Base-by-base conservation (phyloP, 2,888 invertebrate species). In the Apamea anceps region DNA sequence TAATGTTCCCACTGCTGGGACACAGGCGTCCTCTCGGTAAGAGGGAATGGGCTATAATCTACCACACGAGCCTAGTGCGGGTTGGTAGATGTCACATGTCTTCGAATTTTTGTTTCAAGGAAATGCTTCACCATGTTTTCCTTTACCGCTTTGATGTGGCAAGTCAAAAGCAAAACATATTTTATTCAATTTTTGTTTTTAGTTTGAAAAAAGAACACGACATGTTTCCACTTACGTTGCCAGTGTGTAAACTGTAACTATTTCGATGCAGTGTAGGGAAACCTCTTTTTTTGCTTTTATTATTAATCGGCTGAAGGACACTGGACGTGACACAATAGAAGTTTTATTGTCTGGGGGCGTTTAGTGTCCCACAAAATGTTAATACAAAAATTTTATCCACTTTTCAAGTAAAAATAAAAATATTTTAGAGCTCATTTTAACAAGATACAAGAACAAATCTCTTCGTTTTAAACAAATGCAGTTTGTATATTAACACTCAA, bases 401-500 rank as follows among this genome's bases (percentile, higher is more conserved):
- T 42, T 67, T 54, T 54, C 21, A 54, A 54, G 54, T 60, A 13
- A 13, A 5, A 12, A 1, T 57, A 57, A 12, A 57, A 45, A 45
- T 45, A 71, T n/a, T 54, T 54, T 54, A 5, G 10, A 37, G 0
- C 37, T 28, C 0, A 37, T 7, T 25, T 32, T 42, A 0, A 32
- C 18, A 21, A 5, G 10, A 32, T 21, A 32, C 8, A 32, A 32
- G 15, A 63, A 15, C 0, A 60, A 51, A 51, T 25, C 13, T 79
- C n/a, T n/a, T n/a, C 28, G 4, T 32, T 32, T 15, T 6, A 42
- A 42, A 18, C 45, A 37, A 78, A 62, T 45, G 18, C 42, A 54
- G 12, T 75, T 1, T n/a, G 32, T 32, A 57, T 72, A 57, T 72
- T 60, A 42, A 42, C 51, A 63, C 32, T 54, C 48, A 60, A 81